These are phyloP conservation scores for Kuschelorhynchus macadamiae DNA, from an alignment of 2,888 invertebrate species.

Conservation along the genomic window DNA sequence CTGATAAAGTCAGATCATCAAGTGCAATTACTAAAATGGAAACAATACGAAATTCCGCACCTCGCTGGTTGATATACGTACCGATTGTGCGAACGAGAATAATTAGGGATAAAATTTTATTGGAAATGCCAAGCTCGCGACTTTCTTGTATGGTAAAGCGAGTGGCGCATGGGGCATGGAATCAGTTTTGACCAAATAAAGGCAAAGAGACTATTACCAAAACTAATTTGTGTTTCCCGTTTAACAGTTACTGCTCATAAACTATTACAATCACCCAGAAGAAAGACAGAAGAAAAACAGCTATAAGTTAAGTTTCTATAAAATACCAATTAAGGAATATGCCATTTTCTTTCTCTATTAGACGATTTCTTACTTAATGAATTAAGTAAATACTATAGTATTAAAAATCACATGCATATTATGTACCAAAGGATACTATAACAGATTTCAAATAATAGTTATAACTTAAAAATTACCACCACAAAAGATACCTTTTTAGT, in stretches of 20 bases:
- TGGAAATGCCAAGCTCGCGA: conserved; percentile 43
- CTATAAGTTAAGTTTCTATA: not conserved
- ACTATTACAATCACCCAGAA: not conserved
- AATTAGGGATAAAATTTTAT: conserved; percentile 58
- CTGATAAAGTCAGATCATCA: conserved; percentile 5
- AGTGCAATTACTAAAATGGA: conserved; percentile 47
- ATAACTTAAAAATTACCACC: too few relatives aligned
- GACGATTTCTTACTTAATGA: too few relatives aligned
- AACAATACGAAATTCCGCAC: conserved; percentile 54
- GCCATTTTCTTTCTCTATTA: too few relatives aligned
- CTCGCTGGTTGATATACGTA: conserved; percentile 33
- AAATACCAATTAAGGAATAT: not conserved
- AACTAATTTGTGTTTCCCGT: not conserved
- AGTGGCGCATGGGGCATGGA: conserved; percentile 58
- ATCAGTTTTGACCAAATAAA: conserved; percentile 17
- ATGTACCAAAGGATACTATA: too few relatives aligned
- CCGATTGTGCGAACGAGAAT: conserved; percentile 47
- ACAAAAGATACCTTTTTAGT: too few relatives aligned
- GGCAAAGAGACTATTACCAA: not conserved
- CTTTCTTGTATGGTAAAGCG: conserved; percentile 50
- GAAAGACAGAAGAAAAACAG: not conserved
- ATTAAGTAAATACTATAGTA: too few relatives aligned
- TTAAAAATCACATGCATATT: too few relatives aligned
- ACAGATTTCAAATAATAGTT: too few relatives aligned
- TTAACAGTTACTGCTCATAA: not conserved